Percentiles rank a stretch among this genome's conserved stretches.
Conservation (phyloP, 2,797 vertebrate species). For the Gymnothorax reevesii region DNA sequence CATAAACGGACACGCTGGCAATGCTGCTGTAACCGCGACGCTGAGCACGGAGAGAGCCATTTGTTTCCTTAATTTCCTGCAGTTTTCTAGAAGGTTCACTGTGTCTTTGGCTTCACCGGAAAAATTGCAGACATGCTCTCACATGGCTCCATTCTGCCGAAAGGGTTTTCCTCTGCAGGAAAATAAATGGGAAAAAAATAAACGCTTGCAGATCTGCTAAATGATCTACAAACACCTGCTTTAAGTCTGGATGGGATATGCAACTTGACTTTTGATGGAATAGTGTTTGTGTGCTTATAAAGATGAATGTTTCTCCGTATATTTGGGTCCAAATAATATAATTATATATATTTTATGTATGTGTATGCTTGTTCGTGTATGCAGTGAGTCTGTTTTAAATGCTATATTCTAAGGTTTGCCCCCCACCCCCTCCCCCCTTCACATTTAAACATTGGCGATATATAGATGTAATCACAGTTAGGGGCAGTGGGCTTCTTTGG, state of each 20-base stretch:
- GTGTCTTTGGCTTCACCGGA: conserved; percentile 18
- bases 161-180: conserved; percentile 51
- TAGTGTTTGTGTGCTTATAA: not conserved
- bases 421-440: too few relatives aligned
- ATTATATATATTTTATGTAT: conserved; percentile 3
- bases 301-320: conserved; percentile 47
- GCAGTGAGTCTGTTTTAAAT: conserved; percentile 9
- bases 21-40: conserved; percentile 46
- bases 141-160: conserved; percentile 37
- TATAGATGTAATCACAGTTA: not conserved
- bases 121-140: not conserved
- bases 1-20: conserved; percentile 13
- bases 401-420: not conserved
- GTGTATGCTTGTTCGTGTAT: not conserved
- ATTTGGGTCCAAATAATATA: conserved; percentile 36
- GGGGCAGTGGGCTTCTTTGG: not conserved
- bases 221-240: conserved; percentile 19
- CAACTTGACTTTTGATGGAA: not conserved
- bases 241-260: not conserved
- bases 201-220: conserved; percentile 62
- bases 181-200: conserved; percentile 38
- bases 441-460: not conserved
- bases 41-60: conserved; percentile 21
- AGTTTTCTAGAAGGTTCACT: conserved; percentile 22
- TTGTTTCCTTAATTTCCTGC: conserved; percentile 48